Evolutionary conservation across 1,140 invertebrate genomes (phyloP), one percentile per base, ranked within the genome.

Genomic region (Pachyrhynchus sulphureomaculatus): DNA sequence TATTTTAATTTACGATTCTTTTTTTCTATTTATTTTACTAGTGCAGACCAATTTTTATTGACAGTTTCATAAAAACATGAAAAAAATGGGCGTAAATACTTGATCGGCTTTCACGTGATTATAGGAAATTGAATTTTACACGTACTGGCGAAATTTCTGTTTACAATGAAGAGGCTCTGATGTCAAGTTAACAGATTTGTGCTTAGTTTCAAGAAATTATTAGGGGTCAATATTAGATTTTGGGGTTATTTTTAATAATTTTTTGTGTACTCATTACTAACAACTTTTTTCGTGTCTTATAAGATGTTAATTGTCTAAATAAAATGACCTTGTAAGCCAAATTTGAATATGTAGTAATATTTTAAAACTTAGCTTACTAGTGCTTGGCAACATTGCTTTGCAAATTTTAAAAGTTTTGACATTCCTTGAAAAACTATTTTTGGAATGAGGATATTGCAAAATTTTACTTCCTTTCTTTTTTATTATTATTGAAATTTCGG

Each of bases 71-170:
- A 52, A 37, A 62, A 54, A 29, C 21, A 39, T 24, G 21, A 49
- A 57, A 49, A 57, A 62, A 51, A 26, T 58, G 48, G 59, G 57
- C 59, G 59, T 59, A 52, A 51, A 51, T 56, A 23, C 45, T 36
- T n/a, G 29, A 39, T 6, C 32, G 17, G n/a, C 42, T 42, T 51
- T 68, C 67, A 68, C 67, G 67, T 68, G 67, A 68, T 53, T 33
- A 13, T 39, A 18, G 20, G 41, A 21, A 29, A 48, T 10, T 48
- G 9, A 13, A 13, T 15, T 48, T 48, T 15, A 15, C 2, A 6
- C 20, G 4, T 9, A 48, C n/a, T 21, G 45, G 48, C 20, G 48
- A 5, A 41, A 18, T 54, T 29, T 48, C 39, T 44, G 39, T 55
- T 55, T 55, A 55, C 41, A 32, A 10, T n/a, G 20, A 18, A n/a